phyloP scores from a whole-genome alignment of 1,140 invertebrate species.

The Bombus sibiricus region DNA sequence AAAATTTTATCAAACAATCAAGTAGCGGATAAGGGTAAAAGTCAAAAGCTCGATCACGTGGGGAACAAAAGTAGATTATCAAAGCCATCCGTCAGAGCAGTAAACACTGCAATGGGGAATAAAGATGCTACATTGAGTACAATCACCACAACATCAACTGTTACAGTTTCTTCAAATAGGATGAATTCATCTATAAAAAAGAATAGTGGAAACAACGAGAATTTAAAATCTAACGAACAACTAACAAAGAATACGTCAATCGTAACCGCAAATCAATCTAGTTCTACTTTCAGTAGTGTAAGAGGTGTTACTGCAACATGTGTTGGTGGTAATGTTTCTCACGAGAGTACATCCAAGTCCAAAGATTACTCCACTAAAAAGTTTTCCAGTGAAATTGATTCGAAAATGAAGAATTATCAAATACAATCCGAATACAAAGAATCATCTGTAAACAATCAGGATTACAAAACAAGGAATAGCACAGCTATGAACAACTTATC shows the following conservation, averaged over 20 bases:
- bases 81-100: conserved; percentile 43
- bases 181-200: conserved; percentile 63
- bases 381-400: conserved; percentile 52
- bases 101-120: conserved; percentile 28
- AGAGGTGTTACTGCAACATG: conserved; percentile 37
- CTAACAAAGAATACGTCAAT: conserved; percentile 50
- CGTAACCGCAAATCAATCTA: conserved; percentile 41
- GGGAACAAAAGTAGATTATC: conserved; percentile 55
- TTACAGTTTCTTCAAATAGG: conserved; percentile 40
- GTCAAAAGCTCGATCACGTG: conserved; percentile 57
- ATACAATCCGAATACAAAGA: conserved; percentile 60
- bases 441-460: conserved; percentile 54
- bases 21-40: conserved; percentile 60
- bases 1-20: conserved; percentile 60
- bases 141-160: conserved; percentile 31
- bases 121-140: conserved; percentile 52
- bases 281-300: conserved; percentile 53
- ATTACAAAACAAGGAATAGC: conserved; percentile 63
- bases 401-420: conserved; percentile 65
- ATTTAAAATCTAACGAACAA: conserved; percentile 45
- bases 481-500: conserved; percentile 52
- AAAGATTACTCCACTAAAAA: conserved; percentile 68
- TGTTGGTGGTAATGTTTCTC: conserved; percentile 50
- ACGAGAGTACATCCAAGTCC: conserved; percentile 54
- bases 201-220: conserved; percentile 46